These are phyloP conservation scores for Prosopocoilus inquinatus DNA, from an alignment of 2,888 invertebrate species.

Conservation along the genomic window DNA sequence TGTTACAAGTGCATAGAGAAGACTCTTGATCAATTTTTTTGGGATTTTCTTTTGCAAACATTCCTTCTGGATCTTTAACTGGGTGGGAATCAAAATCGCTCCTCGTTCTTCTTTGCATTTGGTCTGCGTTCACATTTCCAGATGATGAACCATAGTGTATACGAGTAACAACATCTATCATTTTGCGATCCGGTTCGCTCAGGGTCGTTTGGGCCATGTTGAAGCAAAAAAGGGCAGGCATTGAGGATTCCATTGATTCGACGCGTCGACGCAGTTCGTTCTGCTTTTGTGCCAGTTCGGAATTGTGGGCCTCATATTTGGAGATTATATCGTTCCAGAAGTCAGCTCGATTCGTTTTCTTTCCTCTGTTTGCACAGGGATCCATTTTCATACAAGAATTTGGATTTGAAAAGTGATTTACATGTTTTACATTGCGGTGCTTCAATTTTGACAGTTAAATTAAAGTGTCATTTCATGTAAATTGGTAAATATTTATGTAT, in stretches of 20 bases:
- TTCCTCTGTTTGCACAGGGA: too few species aligned
- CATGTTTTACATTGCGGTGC: not conserved
- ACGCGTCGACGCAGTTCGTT: slow-evolving; percentile 57
- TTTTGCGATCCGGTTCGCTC: slow-evolving; percentile 28
- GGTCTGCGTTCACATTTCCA: too few species aligned
- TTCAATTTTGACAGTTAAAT: not conserved
- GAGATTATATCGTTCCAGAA: slow-evolving; percentile 17
- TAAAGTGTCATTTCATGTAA: not conserved
- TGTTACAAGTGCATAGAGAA: too few species aligned
- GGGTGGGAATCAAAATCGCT: too few species aligned
- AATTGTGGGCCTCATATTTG: slow-evolving; percentile 29
- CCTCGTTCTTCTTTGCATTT: too few species aligned
- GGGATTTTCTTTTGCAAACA: too few species aligned
- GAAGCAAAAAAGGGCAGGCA: slow-evolving; percentile 56
- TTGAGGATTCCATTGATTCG: slow-evolving; percentile 59
- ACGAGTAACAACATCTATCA: not conserved
- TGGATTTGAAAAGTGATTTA: not conserved
- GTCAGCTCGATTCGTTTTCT: not conserved
- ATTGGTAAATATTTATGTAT: not conserved
- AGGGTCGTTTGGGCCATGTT: slow-evolving; percentile 55
- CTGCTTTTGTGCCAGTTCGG: slow-evolving; percentile 53
- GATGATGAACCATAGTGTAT: too few species aligned
- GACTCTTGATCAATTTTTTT: too few species aligned
- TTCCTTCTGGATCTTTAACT: too few species aligned
- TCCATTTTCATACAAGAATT: not conserved